Evolutionary conservation across 1,140 invertebrate genomes (phyloP).

Genomic region (Apis mellifera): Amel_HAv3.1 CM009931.2:6581001-6581500

Average conservation of each 20-base stretch:
- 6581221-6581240: constrained; percentile 99
- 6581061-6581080: constrained; percentile 99
- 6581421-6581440: constrained; percentile 98
- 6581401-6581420: constrained; percentile 96
- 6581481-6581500: constrained; percentile 97
- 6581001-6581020: background rate
- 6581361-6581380: constrained; percentile 94
- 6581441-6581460: constrained; percentile 95
- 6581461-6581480: constrained; percentile 93
- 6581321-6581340: background rate
- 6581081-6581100: constrained; percentile 93
- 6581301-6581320: background rate
- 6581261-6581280: constrained; percentile 95
- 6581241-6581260: constrained; percentile 97
- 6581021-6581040: constrained; percentile 15
- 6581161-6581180: constrained; percentile 96
- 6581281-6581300: constrained; percentile 11
- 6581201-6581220: constrained; percentile 97
- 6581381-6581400: constrained; percentile 96
- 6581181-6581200: constrained; percentile 96
- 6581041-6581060: constrained; percentile 98
- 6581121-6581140: constrained; percentile 93
- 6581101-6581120: constrained; percentile 96
- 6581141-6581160: constrained; percentile 95
- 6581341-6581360: constrained; percentile 15